Evolutionary conservation across 2,113 vertebrate genomes (phyloP).

Genomic region (Trematomus loennbergii): DNA sequence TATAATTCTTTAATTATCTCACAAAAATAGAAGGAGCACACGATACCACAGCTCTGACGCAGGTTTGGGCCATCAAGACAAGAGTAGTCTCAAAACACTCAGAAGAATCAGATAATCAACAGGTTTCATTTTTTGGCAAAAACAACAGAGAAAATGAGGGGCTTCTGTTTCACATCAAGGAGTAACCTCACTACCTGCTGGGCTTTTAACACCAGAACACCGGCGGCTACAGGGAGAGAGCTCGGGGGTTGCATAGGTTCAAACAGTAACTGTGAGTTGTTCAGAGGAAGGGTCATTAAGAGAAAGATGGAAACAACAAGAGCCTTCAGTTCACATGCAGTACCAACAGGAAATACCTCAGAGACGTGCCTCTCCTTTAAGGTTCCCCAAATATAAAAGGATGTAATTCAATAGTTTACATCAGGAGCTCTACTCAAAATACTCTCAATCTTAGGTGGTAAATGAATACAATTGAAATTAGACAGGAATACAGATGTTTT

Average conservation of each 20-base stretch:
- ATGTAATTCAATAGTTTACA: background rate
- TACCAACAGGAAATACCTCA: conserved; percentile 26
- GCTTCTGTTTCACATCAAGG: conserved; percentile 66
- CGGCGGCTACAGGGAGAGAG: conserved; percentile 70
- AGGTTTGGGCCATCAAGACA: conserved; percentile 73
- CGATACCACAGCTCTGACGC: conserved; percentile 72
- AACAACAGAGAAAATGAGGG: conserved; percentile 65
- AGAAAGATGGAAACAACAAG: conserved; percentile 9
- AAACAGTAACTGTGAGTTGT: conserved; percentile 74
- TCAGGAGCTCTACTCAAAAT: conserved; percentile 20
- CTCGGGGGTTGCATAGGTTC: conserved; percentile 83
- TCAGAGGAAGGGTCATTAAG: conserved; percentile 45
- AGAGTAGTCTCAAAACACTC: conserved; percentile 74
- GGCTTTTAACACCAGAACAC: conserved; percentile 54
- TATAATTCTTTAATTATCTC: conserved; percentile 80
- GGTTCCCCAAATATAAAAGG: background rate
- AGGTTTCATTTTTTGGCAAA: conserved; percentile 61
- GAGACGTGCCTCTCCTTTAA: conserved; percentile 12
- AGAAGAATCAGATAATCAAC: conserved; percentile 61
- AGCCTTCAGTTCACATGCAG: conserved; percentile 46
- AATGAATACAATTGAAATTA: background rate
- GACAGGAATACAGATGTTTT: background rate
- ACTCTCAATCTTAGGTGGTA: background rate
- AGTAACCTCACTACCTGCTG: conserved; percentile 63
- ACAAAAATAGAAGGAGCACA: conserved; percentile 85